phyloP scores from a whole-genome alignment of 2,888 invertebrate genomes.

The Mayetiola destructor region DNA sequence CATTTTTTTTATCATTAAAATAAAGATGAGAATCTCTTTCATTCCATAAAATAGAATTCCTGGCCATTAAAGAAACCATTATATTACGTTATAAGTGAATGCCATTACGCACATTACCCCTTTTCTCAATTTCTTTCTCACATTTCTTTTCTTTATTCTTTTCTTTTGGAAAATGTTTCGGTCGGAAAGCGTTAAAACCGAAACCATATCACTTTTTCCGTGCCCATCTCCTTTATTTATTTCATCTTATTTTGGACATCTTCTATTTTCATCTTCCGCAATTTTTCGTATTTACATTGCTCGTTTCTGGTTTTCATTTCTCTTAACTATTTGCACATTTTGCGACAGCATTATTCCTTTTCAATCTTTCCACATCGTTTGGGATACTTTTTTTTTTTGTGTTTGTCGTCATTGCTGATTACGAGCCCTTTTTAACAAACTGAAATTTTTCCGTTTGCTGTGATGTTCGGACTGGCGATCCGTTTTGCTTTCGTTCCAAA shows the following conservation, averaged over 20 bases:
- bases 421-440: neutral
- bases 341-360: no score
- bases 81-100: constrained; percentile 1
- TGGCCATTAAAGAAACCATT: constrained; percentile 11
- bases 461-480: no score
- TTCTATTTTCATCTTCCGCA: constrained; percentile 8
- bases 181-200: neutral
- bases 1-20: constrained; percentile 13
- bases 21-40: constrained; percentile 7
- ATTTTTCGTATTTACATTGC: neutral
- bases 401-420: neutral
- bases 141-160: no score
- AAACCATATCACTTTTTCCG: constrained; percentile 6
- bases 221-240: constrained; percentile 9
- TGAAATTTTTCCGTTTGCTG: no score
- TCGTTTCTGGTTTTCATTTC: neutral
- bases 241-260: constrained; percentile 6
- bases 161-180: no score
- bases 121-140: constrained; percentile 10
- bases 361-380: neutral
- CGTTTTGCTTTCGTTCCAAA: no score
- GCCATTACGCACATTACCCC: constrained; percentile 3
- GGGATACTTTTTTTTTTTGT: neutral
- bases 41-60: constrained; percentile 1
- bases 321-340: neutral